A percentile compares a stretch with the other conserved stretches of the same genome.
These are phyloP conservation scores for Portunus trituberculatus DNA, from an alignment of 1,140 invertebrate species.

Conservation along the genomic window DNA sequence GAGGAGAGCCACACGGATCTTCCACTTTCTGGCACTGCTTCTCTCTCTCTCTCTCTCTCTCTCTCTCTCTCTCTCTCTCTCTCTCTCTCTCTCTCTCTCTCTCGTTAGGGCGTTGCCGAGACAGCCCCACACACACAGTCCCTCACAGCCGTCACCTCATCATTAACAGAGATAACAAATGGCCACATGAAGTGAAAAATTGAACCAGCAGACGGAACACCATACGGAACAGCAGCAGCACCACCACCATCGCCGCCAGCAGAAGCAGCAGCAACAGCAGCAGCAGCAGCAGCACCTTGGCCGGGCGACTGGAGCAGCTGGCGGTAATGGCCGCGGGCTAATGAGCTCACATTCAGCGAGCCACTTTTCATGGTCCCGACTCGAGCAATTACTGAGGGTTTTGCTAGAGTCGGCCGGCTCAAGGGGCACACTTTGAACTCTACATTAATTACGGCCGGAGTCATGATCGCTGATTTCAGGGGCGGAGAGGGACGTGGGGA, in stretches of 20 bases:
- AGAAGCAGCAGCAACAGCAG: background rate
- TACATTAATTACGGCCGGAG: conserved; percentile 68
- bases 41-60: background rate
- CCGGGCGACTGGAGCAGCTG: conserved; percentile 52
- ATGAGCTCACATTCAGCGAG: conserved; percentile 68
- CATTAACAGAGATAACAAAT: background rate
- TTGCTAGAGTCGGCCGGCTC: conserved; percentile 59
- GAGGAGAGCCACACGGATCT: background rate
- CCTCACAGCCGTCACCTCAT: background rate
- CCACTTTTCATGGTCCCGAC: conserved; percentile 68
- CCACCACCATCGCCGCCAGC: background rate
- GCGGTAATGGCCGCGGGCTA: conserved; percentile 62
- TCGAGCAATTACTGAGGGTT: conserved; percentile 68
- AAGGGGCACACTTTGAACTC: conserved; percentile 68
- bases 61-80: conserved; percentile 30
- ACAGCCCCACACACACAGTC: no score
- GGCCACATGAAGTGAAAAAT: background rate
- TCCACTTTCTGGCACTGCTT: background rate
- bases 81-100: conserved; percentile 21
- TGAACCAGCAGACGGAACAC: background rate
- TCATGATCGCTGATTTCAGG: conserved; percentile 64
- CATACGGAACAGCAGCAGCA: background rate
- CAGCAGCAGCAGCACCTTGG: conserved; percentile 55
- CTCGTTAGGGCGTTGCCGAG: background rate
- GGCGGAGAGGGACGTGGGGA: background rate